phyloP scores from a whole-genome alignment of 2,888 invertebrate species.

The Acanthacorydalis orientalis region DNA sequence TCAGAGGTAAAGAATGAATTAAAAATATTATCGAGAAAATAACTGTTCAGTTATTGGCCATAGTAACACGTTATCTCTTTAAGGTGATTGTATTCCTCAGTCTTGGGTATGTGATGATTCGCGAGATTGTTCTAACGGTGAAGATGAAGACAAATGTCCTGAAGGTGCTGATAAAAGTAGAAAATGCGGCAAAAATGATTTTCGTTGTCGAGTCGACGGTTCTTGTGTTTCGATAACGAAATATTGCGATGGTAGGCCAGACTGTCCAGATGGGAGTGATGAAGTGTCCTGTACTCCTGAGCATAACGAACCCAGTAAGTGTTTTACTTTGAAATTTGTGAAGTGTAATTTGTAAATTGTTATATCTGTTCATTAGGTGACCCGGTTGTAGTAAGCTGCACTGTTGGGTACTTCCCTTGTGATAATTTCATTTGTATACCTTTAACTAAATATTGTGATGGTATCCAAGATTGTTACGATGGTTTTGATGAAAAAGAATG shows the following conservation, averaged over 20 bases:
- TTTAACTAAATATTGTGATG: constrained; percentile 44
- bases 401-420: constrained; percentile 34
- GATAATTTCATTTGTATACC: constrained; percentile 44
- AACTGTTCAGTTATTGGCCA: constrained; percentile 10
- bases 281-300: constrained; percentile 22
- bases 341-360: neutral
- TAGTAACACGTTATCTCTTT: too few species aligned
- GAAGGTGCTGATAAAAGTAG: constrained; percentile 14
- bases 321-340: neutral
- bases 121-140: constrained; percentile 37
- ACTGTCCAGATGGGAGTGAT: constrained; percentile 41
- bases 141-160: constrained; percentile 41
- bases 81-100: constrained; percentile 39
- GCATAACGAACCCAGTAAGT: constrained; percentile 17
- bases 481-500: constrained; percentile 58
- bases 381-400: neutral
- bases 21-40: constrained; percentile 13
- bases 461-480: constrained; percentile 52
- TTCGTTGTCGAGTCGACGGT: constrained; percentile 43
- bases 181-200: constrained; percentile 28
- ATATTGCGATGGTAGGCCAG: constrained; percentile 32
- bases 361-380: neutral
- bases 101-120: constrained; percentile 44
- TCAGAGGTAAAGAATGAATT: constrained; percentile 17
- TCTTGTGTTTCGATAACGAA: constrained; percentile 34